These are phyloP conservation scores for Pandemis heparana DNA, from an alignment of 2,888 invertebrate genomes.

Conservation along the genomic window DNA sequence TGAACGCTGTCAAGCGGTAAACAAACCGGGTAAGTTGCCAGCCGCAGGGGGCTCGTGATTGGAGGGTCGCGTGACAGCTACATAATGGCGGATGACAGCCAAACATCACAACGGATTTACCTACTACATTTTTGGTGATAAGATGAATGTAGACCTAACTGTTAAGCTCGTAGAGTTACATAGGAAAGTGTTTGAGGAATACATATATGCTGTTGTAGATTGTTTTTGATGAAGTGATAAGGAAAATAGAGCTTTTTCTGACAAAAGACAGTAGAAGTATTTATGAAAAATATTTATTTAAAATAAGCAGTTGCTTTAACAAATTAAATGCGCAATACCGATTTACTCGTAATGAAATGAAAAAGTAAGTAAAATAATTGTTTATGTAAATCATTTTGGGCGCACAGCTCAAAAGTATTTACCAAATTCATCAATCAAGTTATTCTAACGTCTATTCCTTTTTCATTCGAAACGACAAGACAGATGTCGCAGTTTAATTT, in stretches of 20 bases:
- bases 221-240: background rate
- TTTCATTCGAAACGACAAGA: constrained; percentile 2
- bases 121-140: background rate
- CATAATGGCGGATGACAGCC: background rate
- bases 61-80: constrained; percentile 9
- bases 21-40: constrained; percentile 13
- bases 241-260: background rate
- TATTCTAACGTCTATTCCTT: background rate
- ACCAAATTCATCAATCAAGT: background rate
- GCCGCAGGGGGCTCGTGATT: constrained; percentile 5
- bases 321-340: too few species aligned
- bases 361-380: too few species aligned
- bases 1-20: background rate
- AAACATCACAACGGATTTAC: background rate
- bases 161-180: background rate
- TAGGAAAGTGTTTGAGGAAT: background rate
- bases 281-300: background rate
- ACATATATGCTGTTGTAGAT: background rate
- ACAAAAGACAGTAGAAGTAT: background rate
- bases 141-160: background rate
- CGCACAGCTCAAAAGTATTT: background rate
- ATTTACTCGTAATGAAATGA: too few species aligned
- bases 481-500: constrained; percentile 5
- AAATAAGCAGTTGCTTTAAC: too few species aligned
- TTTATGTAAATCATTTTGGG: too few species aligned